Evolutionary conservation across 2,888 invertebrate genomes (phyloP).

Genomic region (Scrobipalpa costella): DNA sequence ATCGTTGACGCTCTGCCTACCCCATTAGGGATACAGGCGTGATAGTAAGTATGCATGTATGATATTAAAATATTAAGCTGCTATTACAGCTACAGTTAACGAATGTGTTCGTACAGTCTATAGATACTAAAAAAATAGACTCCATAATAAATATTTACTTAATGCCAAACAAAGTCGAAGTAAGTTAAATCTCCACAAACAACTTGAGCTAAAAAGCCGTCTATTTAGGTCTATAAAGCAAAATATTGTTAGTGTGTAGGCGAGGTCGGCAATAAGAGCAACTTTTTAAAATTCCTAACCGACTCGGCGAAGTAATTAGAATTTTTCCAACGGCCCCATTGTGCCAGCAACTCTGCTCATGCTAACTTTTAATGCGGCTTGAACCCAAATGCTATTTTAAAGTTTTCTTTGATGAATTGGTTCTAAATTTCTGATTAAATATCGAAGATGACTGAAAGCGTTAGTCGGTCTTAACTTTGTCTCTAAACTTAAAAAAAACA

Average conservation of each 20-base stretch:
- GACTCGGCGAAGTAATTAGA: slow-evolving; percentile 76
- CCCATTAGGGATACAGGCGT: too few relatives aligned
- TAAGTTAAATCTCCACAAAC: neutral
- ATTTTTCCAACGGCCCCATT: slow-evolving; percentile 76
- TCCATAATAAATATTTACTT: too few relatives aligned
- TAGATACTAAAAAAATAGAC: too few relatives aligned
- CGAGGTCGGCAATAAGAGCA: slow-evolving; percentile 51
- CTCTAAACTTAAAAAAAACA: too few relatives aligned
- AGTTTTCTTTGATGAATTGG: slow-evolving; percentile 66
- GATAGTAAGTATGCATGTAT: too few relatives aligned
- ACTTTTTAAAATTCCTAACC: slow-evolving; percentile 70
- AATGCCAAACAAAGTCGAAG: too few relatives aligned
- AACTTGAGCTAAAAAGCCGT: neutral
- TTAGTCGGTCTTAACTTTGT: too few relatives aligned
- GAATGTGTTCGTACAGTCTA: too few relatives aligned
- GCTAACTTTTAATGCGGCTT: slow-evolving; percentile 78
- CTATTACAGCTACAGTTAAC: too few relatives aligned
- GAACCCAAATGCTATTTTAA: slow-evolving; percentile 76
- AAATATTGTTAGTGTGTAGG: slow-evolving; percentile 39
- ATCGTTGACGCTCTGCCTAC: too few relatives aligned
- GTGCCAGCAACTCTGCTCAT: slow-evolving; percentile 71
- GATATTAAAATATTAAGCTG: too few relatives aligned
- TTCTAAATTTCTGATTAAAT: slow-evolving; percentile 67
- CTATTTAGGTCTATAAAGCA: neutral
- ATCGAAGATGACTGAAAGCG: slow-evolving; percentile 35